phyloP scores from a whole-genome alignment of 1,140 invertebrate species.

The Camponotus vicinus region DNA sequence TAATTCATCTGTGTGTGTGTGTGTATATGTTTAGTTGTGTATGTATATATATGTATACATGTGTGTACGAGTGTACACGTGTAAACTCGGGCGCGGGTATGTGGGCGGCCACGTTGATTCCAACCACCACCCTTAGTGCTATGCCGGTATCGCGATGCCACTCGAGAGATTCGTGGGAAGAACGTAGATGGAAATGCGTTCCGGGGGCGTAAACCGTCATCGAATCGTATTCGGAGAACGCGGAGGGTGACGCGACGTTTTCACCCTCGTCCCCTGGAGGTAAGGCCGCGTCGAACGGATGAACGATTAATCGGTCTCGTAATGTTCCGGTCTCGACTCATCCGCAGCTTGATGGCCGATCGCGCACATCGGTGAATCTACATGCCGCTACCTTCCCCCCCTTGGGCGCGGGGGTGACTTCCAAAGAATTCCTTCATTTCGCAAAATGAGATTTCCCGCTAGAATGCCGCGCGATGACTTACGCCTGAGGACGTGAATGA shows the following conservation, averaged over 20 bases:
- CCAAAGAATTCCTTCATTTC: conserved; percentile 45
- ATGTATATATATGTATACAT: neutral
- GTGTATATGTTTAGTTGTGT: conserved; percentile 11
- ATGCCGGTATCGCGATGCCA: conserved; percentile 10
- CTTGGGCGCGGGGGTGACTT: neutral
- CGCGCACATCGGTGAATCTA: neutral
- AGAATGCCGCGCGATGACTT: conserved; percentile 24
- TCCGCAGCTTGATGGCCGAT: neutral
- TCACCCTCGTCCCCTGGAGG: neutral
- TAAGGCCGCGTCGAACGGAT: neutral
- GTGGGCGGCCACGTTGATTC: conserved; percentile 27
- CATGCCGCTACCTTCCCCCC: neutral
- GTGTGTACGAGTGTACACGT: conserved; percentile 44
- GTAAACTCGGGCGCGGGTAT: neutral
- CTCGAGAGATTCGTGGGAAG: no score
- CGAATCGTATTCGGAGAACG: neutral
- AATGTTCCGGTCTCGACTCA: neutral
- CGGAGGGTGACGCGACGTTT: neutral
- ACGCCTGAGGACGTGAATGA: conserved; percentile 1
- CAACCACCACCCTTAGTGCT: neutral
- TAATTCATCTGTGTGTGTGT: conserved; percentile 25
- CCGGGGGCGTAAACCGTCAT: neutral
- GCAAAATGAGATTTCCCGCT: conserved; percentile 24
- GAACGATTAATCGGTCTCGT: conserved; percentile 16
- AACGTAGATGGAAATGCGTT: neutral